phyloP scores from a whole-genome alignment of 2,888 invertebrate genomes.

The Helleia helle region DNA sequence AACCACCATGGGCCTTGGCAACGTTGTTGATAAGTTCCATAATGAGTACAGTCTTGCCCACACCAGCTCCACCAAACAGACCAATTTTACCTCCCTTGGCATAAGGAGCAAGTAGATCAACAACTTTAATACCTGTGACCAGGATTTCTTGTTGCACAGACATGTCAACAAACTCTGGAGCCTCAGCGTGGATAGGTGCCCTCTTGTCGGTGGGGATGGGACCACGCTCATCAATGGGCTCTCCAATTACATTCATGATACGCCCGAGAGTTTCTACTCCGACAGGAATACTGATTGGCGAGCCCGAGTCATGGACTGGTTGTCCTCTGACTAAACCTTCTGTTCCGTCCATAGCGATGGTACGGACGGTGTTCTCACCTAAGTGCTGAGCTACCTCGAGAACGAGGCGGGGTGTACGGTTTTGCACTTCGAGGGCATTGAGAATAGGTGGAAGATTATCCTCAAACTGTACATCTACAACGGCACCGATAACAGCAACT shows the following conservation, averaged over 20 bases:
- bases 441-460: conserved; percentile 93
- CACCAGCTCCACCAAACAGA: conserved; percentile 82
- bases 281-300: conserved; percentile 93
- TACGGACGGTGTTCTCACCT: conserved; percentile 91
- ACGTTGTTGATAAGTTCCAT: conserved; percentile 98
- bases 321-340: conserved; percentile 94
- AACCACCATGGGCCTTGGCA: conserved; percentile 96
- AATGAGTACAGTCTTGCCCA: conserved; percentile 96
- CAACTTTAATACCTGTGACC: conserved; percentile 1
- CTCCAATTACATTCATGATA: conserved; percentile 94
- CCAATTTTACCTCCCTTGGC: conserved; percentile 1
- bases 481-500: conserved; percentile 97
- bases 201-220: conserved; percentile 85
- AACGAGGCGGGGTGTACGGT: conserved; percentile 84
- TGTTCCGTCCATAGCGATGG: conserved; percentile 96
- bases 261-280: conserved; percentile 92
- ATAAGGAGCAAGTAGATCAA: conserved; percentile 1
- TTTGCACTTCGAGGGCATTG: conserved; percentile 94
- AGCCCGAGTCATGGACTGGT: conserved; percentile 86
- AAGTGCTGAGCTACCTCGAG: conserved; percentile 94
- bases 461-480: conserved; percentile 97
- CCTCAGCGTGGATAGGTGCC: conserved; percentile 91
- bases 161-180: conserved; percentile 93
- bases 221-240: conserved; percentile 92
- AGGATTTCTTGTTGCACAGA: conserved; percentile 90